Evolutionary conservation across 2,888 invertebrate species (phyloP), one percentile per base, ranked within the genome.

Genomic region (Thelaira solivaga): DNA sequence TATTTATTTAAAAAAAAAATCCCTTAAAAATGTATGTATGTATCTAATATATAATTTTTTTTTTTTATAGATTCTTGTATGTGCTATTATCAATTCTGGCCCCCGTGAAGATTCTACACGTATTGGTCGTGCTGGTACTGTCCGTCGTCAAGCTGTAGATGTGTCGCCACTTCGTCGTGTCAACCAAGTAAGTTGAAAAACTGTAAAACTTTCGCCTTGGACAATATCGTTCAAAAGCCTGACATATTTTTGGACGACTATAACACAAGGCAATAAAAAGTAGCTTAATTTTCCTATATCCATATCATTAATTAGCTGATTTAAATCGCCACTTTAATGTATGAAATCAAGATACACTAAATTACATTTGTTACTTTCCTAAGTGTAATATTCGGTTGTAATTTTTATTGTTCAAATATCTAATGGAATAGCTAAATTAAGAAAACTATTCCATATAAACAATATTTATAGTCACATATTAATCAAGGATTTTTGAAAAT

Each of bases 91-190:
- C 87, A 99, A 99, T 91, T 97, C 97, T 80, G 99, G 99, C 22
- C 99, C 99, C 57, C 94, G 99, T 88, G 99, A 99, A 94, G 99
- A 99, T 89, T 99, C 99, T 1, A 99, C 99, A 72, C 96, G 99
- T 92, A 99, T 99, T 87, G 99, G 99, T 90, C 96, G 99, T 87
- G 99, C 99, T 81, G 99, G 99, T 92, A 99, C 99, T 1, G 99
- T 99, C n/a, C 94, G 99, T 89, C 94, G 99, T 90, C 99, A 99
- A 89, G 99, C 99, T 84, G 99, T 99, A 82, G 99, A 99, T 88
- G 99, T 99, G 76, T 99, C 99, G 10, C 99, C 99, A 11, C 92
- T 99, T 84, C 93, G 99, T 84, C 93, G 99, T 88, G 99, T 99
- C 16, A 99, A 99, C 92, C 99, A 99, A 85, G 89, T 88, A 84